Evolutionary conservation across 2,888 invertebrate genomes (phyloP).

Genomic region (Dusona sp.): DNA sequence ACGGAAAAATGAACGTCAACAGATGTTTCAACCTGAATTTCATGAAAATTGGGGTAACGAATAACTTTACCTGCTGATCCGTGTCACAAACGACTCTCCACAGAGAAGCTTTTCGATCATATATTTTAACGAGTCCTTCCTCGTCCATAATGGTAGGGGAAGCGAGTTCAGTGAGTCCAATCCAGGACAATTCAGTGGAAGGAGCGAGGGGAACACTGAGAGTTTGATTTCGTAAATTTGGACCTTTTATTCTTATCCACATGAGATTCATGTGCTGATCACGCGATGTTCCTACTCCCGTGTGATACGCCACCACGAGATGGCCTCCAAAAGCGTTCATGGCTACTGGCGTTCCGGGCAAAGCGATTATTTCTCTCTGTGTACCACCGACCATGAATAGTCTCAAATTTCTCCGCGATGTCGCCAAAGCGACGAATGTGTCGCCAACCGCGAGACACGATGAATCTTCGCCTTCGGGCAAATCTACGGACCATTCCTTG

Average conservation of each 20-base stretch:
- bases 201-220: conserved; percentile 89
- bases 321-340: conserved; percentile 88
- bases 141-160: conserved; percentile 92
- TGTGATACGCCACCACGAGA: conserved; percentile 89
- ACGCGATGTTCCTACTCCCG: conserved; percentile 85
- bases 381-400: conserved; percentile 94
- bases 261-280: conserved; percentile 87
- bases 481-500: conserved; percentile 94
- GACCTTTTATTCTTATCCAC: conserved; percentile 85
- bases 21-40: background rate
- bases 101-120: conserved; percentile 88
- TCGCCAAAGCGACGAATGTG: conserved; percentile 92
- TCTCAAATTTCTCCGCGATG: conserved; percentile 91
- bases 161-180: conserved; percentile 93
- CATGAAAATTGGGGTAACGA: background rate
- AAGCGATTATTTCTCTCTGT: conserved; percentile 91
- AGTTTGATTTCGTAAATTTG: conserved; percentile 85
- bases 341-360: conserved; percentile 91
- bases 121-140: conserved; percentile 90
- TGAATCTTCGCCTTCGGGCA: conserved; percentile 93
- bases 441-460: conserved; percentile 88
- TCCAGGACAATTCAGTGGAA: conserved; percentile 89
- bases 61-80: conserved; percentile 88
- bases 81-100: conserved; percentile 95
- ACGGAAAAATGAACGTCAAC: background rate